A percentile compares a stretch with the other conserved stretches of the same genome.
Evolutionary conservation across 2,797 vertebrate species (phyloP).

Genomic region (Eulemur albifrons): DNA sequence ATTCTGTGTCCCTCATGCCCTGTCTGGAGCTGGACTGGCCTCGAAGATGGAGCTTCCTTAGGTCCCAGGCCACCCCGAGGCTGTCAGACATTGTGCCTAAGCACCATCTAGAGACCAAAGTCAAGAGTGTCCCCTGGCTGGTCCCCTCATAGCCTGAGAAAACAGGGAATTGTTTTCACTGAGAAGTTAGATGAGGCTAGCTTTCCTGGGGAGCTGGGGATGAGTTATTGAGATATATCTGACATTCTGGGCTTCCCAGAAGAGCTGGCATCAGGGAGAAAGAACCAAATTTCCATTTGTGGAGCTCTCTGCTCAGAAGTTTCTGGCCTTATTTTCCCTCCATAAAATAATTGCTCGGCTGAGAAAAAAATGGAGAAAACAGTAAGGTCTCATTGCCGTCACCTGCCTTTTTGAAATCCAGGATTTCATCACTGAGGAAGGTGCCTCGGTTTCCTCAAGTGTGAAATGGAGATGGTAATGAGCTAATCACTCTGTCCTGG

Average conservation of each 20-base stretch:
- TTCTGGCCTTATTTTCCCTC: conserved; percentile 33
- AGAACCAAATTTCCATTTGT: conserved; percentile 14
- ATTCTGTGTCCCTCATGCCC: not conserved
- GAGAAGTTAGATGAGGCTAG: conserved; percentile 4
- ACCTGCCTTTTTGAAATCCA: not conserved
- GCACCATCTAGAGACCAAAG: not conserved
- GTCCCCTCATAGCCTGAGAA: not conserved
- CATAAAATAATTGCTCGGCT: conserved; percentile 41
- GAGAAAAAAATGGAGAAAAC: not conserved
- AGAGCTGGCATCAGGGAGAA: conserved; percentile 21
- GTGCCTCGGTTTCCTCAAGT: not conserved
- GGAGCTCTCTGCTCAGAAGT: conserved; percentile 23
- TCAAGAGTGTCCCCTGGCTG: not conserved
- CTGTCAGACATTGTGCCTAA: not conserved
- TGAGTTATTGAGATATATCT: conserved; percentile 30
- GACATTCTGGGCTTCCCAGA: conserved; percentile 43
- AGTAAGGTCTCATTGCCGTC: not conserved
- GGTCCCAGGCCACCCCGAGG: not conserved
- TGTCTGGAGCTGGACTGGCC: not conserved
- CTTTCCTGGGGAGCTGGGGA: conserved; percentile 19
- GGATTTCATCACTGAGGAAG: not conserved
- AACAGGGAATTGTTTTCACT: not conserved
- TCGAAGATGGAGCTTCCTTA: not conserved
- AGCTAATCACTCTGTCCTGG: rapidly evolving
- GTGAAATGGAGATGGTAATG: not conserved